Base-by-base conservation (phyloP, 2,888 invertebrate genomes). In the Drosophila merina region DNA sequence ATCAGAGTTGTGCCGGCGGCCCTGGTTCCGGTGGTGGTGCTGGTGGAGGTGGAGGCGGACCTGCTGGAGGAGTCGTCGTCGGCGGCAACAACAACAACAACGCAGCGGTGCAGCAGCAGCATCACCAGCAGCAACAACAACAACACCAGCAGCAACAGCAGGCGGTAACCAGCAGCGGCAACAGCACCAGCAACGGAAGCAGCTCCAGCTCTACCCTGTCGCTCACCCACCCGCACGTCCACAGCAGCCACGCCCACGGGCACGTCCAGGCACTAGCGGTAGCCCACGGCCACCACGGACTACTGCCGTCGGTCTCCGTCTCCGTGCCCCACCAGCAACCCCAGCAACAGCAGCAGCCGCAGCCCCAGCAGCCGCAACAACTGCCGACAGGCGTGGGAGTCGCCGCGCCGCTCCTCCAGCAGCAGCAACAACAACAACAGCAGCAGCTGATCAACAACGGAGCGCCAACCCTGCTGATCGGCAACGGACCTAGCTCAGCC, bases 1-100 rank as follows among this genome's bases (percentile, higher is more conserved):
- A 95, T 93, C 94, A 95, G 93, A 94, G 94, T 94, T 94, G 93
- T 95, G 93, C 93, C 93, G 93, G 93, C 93, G 93, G 93, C 93
- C 91, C 91, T 93, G 92, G 93, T 92, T 92, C 92, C 92, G 91
- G 93, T 93, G 92, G 92, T 92, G 93, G 56, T 38, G 57, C 75
- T 56, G 81, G 74, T 50, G 76, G 44, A 14, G 58, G 58, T 12
- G 58, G 48, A 36, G 44, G 55, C 91, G 92, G 92, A 20, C 25
- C 10, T 49, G 49, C 49, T 36, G 59, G 87, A 86, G 86, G 80
- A 67, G 81, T 87, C 76, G 83, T 88, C 80, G 89, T 88, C 79
- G 90, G 81, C 89, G 82, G 75, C 82, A 79, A 76, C 85, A 82
- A 72, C 79, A 82, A 79, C 68, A 86, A 67, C 76, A 74, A 9